Conservation (phyloP, 1,140 invertebrate genomes). For the Cheumatopsyche charites region DNA sequence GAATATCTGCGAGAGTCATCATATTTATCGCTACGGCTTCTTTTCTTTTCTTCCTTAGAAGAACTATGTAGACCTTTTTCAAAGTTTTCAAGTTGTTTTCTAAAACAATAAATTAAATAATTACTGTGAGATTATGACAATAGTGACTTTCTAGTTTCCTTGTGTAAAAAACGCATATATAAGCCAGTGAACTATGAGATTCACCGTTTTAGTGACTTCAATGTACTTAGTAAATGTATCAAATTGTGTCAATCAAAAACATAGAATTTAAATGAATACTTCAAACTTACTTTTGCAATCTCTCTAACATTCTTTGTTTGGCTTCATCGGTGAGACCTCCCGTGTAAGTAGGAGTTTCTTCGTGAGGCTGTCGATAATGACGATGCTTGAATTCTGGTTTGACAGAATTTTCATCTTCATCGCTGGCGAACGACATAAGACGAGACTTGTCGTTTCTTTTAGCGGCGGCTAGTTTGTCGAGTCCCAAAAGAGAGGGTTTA, state of each 20-base stretch:
- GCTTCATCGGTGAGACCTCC: constrained; percentile 87
- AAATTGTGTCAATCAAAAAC: no score
- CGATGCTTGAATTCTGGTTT: constrained; percentile 56
- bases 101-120: constrained; percentile 54
- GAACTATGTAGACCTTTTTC: constrained; percentile 64
- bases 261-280: background rate
- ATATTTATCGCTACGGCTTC: constrained; percentile 49
- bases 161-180: no score
- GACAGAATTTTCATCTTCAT: constrained; percentile 63
- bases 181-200: no score
- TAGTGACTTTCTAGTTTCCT: no score
- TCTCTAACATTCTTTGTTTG: constrained; percentile 70
- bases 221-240: no score
- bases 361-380: constrained; percentile 75
- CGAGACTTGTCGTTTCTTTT: constrained; percentile 71
- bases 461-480: constrained; percentile 85
- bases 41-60: constrained; percentile 62
- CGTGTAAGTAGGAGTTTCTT: constrained; percentile 93
- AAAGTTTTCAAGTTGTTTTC: constrained; percentile 60
- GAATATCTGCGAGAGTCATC: background rate
- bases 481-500: constrained; percentile 78
- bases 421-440: constrained; percentile 70
- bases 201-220: no score
- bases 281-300: constrained; percentile 61
- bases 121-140: constrained; percentile 18